Evolutionary conservation across 1,140 invertebrate genomes (phyloP).

Genomic region (Zelostemma sp.): DNA sequence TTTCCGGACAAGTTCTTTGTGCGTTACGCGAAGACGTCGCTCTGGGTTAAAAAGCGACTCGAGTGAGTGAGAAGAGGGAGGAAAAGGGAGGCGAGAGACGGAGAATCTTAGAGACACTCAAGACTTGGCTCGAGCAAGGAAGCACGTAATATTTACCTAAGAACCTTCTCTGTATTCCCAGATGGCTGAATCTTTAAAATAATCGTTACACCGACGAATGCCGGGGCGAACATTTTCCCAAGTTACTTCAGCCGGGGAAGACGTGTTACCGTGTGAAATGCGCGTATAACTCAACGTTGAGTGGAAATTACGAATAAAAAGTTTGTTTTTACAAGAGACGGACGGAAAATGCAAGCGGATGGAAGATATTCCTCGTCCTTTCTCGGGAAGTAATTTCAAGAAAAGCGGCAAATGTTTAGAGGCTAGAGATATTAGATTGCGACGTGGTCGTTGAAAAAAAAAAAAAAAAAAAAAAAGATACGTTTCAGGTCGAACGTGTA

Average conservation of each 20-base stretch:
- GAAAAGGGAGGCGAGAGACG: not conserved
- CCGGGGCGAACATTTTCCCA: constrained; percentile 7
- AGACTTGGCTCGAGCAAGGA: constrained; percentile 25
- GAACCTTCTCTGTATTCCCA: constrained; percentile 64
- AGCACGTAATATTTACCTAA: constrained; percentile 59
- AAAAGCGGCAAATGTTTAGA: constrained; percentile 9
- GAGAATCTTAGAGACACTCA: constrained; percentile 12
- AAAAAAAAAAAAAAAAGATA: too few relatives aligned
- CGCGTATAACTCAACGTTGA: not conserved
- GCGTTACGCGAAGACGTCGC: constrained; percentile 9
- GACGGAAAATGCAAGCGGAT: not conserved
- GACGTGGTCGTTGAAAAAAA: too few relatives aligned
- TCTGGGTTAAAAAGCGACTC: constrained; percentile 18
- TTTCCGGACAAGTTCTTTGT: too few relatives aligned
- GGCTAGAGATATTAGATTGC: too few relatives aligned
- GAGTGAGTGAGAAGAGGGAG: not conserved
- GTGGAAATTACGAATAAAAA: too few relatives aligned
- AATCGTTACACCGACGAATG: constrained; percentile 56
- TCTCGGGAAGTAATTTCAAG: constrained; percentile 17
- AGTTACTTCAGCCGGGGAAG: not conserved
- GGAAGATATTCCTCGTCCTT: constrained; percentile 1
- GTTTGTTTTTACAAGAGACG: constrained; percentile 3
- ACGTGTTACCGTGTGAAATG: too few relatives aligned
- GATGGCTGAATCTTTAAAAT: constrained; percentile 59
- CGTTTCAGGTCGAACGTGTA: constrained; percentile 6